Conservation (phyloP, 37 sponge, comb jelly and placozoan genomes). For the Oopsacas minuta region DNA sequence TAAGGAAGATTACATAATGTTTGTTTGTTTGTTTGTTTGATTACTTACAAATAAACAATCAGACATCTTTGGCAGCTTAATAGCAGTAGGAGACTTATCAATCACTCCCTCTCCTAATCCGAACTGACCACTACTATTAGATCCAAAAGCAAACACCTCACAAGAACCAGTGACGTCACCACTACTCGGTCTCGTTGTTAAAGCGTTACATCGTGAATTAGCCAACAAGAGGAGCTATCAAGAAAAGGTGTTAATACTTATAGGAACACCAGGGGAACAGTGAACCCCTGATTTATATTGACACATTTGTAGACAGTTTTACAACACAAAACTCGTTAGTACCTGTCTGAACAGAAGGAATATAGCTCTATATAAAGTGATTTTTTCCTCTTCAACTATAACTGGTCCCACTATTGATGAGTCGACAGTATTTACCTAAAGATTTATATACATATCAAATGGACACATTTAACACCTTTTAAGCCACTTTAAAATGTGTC, state of each 20-base stretch:
- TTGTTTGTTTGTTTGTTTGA: background rate
- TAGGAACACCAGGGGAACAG: too few relatives aligned
- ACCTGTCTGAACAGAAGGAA: conserved; percentile 13
- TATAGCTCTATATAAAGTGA: background rate
- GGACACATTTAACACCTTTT: too few relatives aligned
- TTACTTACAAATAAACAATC: background rate
- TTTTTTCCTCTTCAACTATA: background rate
- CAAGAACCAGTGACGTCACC: background rate
- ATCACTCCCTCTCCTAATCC: conserved; percentile 54
- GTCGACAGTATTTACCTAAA: background rate
- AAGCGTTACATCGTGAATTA: background rate
- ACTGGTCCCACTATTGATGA: background rate
- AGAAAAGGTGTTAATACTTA: background rate
- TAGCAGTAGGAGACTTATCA: conserved; percentile 21
- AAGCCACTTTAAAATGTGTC: too few relatives aligned
- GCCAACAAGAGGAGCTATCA: background rate
- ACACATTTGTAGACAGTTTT: too few relatives aligned
- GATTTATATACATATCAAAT: too few relatives aligned
- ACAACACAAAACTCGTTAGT: background rate
- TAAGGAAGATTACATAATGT: conserved; percentile 4
- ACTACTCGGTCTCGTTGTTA: background rate
- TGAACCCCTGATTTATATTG: too few relatives aligned
- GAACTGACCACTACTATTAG: conserved; percentile 74
- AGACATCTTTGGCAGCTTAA: background rate
- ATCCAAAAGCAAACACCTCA: conserved; percentile 52